Conservation (phyloP, 2,888 invertebrate genomes). For the Heliconius aoede region DNA sequence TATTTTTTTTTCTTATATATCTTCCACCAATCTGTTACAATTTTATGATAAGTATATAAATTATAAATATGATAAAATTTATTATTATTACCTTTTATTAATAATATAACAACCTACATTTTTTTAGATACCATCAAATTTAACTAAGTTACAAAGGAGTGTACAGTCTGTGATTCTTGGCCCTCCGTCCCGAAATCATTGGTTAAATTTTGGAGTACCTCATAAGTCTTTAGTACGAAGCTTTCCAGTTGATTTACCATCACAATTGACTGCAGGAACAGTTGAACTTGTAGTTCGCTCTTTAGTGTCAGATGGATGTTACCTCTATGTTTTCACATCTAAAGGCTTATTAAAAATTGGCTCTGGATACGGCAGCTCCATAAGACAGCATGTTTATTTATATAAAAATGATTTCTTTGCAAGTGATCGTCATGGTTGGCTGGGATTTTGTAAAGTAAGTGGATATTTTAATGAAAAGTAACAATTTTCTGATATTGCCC, state of each 20-base stretch:
- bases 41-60: too few species aligned
- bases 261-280: conserved; percentile 62
- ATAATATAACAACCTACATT: not conserved
- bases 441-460: conserved; percentile 91
- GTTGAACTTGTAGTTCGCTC: conserved; percentile 80
- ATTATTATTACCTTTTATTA: too few species aligned
- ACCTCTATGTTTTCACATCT: conserved; percentile 92
- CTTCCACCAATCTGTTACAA: too few species aligned
- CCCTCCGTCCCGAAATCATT: conserved; percentile 92
- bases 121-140: conserved; percentile 90
- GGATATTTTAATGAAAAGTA: not conserved
- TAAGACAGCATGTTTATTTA: conserved; percentile 94
- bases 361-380: conserved; percentile 96
- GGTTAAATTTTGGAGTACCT: conserved; percentile 94
- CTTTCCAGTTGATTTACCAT: conserved; percentile 81
- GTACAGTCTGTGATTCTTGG: conserved; percentile 95
- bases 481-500: not conserved
- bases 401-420: conserved; percentile 92
- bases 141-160: conserved; percentile 93
- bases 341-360: conserved; percentile 96
- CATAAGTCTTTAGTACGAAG: conserved; percentile 88
- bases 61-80: too few species aligned
- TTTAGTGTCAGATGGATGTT: conserved; percentile 95
- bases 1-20: too few species aligned
- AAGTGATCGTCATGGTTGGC: conserved; percentile 91